Conservation (phyloP, 2,113 vertebrate genomes). For the Hystrix brachyura region DNA sequence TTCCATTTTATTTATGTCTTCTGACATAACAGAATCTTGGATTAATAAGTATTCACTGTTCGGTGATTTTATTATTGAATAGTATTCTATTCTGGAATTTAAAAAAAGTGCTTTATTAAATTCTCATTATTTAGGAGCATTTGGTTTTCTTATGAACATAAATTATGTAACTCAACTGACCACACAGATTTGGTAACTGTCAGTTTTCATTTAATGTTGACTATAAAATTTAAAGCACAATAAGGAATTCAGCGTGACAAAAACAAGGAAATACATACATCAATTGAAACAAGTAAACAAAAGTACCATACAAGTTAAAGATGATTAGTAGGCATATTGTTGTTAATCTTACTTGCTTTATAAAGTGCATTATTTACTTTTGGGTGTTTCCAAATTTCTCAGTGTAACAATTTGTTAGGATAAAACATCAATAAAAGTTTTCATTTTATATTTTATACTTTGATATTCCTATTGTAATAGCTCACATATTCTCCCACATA, state of each 20-base stretch:
- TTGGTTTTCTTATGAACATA: background rate
- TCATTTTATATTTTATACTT: background rate
- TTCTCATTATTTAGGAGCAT: background rate
- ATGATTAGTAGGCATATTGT: background rate
- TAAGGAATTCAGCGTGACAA: background rate
- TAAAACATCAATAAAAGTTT: background rate
- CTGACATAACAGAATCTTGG: background rate
- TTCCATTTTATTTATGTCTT: background rate
- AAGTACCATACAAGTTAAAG: background rate
- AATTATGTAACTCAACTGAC: background rate
- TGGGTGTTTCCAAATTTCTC: background rate
- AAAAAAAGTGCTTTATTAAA: background rate
- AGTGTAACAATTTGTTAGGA: background rate
- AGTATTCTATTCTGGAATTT: background rate
- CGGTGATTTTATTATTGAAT: background rate
- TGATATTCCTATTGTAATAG: background rate
- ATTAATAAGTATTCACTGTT: background rate
- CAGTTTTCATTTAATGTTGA: background rate
- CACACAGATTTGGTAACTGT: background rate
- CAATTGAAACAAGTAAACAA: background rate
- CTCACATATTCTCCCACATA: constrained; percentile 55
- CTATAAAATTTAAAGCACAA: background rate
- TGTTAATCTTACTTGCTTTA: background rate
- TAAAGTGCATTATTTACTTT: background rate
- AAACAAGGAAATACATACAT: background rate